Percentiles rank a stretch among this genome's conserved stretches.
phyloP scores from a whole-genome alignment of 2,797 vertebrate genomes.

The Sarcophilus harrisii region DNA sequence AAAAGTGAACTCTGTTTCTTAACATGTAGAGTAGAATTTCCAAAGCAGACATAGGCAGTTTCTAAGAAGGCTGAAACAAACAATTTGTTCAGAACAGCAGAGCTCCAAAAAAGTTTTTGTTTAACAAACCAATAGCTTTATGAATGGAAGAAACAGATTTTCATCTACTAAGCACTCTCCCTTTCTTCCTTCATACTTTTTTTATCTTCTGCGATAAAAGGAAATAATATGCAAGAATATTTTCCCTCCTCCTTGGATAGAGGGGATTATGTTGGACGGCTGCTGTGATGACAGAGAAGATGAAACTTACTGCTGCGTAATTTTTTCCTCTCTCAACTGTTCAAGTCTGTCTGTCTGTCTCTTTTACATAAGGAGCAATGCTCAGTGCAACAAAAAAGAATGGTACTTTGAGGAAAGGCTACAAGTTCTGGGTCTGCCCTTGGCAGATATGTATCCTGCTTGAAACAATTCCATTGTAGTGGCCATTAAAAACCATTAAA shows the following conservation, averaged over 20 bases:
- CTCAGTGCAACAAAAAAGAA: background rate
- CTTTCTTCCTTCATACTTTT: background rate
- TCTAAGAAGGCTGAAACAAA: background rate
- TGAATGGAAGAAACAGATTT: background rate
- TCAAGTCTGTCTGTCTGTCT: background rate
- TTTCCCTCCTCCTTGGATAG: background rate
- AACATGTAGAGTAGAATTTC: background rate
- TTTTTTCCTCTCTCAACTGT: background rate
- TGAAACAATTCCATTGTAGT: background rate
- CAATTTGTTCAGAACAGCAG: background rate
- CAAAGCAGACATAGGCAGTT: background rate
- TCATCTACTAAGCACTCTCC: background rate
- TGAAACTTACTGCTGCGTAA: background rate
- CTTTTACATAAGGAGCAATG: background rate
- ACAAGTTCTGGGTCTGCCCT: background rate
- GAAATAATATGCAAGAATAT: background rate
- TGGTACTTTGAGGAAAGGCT: background rate
- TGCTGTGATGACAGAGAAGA: background rate
- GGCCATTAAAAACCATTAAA: background rate
- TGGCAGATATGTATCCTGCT: background rate
- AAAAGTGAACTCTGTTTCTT: background rate
- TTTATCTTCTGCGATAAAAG: background rate
- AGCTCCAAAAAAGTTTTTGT: background rate
- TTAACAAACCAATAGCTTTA: background rate
- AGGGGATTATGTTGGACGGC: background rate